A percentile compares a stretch with the other conserved stretches of the same genome.
phyloP scores from a whole-genome alignment of 2,113 vertebrate genomes.

The Myotis yumanensis region DNA sequence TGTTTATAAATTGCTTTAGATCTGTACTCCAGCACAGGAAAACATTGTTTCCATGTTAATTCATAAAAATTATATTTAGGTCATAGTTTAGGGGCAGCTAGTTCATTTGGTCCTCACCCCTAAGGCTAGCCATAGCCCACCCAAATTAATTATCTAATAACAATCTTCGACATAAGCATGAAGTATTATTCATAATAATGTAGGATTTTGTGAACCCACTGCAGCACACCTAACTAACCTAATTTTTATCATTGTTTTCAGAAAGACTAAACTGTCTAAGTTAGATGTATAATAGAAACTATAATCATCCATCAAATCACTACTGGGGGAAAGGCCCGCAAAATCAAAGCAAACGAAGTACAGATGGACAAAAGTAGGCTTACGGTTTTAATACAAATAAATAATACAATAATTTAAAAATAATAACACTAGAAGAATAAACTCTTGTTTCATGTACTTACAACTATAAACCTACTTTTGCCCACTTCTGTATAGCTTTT shows the following conservation, averaged over 20 bases:
- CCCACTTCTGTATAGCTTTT: not conserved
- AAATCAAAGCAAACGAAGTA: not conserved
- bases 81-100: not conserved
- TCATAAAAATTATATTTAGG: constrained; percentile 32
- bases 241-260: constrained; percentile 52
- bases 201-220: constrained; percentile 32
- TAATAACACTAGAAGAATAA: no score
- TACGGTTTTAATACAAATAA: no score
- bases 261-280: constrained; percentile 35
- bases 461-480: not conserved
- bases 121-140: not conserved
- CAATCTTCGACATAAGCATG: not conserved
- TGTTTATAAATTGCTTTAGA: constrained; percentile 2
- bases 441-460: no score
- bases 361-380: no score
- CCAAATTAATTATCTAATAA: constrained; percentile 27
- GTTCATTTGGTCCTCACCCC: not conserved
- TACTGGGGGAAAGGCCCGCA: not conserved
- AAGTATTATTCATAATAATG: not conserved
- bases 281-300: constrained; percentile 55
- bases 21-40: not conserved
- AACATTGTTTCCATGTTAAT: not conserved
- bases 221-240: constrained; percentile 30
- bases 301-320: constrained; percentile 13
- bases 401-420: no score